A percentile compares a stretch with the other conserved stretches of the same genome.
Evolutionary conservation across 2,797 vertebrate species (phyloP).

Genomic region (Prionace glauca): DNA sequence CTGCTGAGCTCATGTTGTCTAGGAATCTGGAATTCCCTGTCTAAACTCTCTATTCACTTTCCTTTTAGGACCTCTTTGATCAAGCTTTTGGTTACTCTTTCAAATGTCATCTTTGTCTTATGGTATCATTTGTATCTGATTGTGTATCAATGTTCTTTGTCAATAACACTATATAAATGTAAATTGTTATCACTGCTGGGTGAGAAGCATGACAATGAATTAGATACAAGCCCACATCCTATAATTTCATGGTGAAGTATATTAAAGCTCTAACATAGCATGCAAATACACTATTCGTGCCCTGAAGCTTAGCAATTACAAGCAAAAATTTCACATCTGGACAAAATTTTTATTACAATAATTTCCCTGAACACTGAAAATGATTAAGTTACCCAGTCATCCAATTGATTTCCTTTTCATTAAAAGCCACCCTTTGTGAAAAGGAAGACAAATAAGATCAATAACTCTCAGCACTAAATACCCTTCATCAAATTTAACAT

Average conservation of each 20-base stretch:
- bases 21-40: not conserved
- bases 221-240: not conserved
- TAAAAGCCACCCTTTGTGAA: not conserved
- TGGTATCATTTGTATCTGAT: not conserved
- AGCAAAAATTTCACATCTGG: not conserved
- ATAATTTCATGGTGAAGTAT: not conserved
- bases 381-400: not conserved
- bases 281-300: too few species aligned
- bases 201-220: not conserved
- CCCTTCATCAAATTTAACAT: not conserved
- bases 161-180: not conserved
- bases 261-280: too few species aligned
- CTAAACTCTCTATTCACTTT: not conserved
- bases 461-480: not conserved
- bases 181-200: not conserved
- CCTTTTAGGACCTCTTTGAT: not conserved
- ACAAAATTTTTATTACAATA: not conserved
- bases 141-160: not conserved
- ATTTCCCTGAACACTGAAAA: not conserved
- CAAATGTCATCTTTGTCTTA: not conserved
- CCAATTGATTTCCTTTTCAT: not conserved
- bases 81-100: not conserved
- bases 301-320: not conserved
- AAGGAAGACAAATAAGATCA: not conserved
- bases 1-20: not conserved